Base-by-base conservation (phyloP, 1,140 invertebrate genomes). In the Ephestia elutella region DNA sequence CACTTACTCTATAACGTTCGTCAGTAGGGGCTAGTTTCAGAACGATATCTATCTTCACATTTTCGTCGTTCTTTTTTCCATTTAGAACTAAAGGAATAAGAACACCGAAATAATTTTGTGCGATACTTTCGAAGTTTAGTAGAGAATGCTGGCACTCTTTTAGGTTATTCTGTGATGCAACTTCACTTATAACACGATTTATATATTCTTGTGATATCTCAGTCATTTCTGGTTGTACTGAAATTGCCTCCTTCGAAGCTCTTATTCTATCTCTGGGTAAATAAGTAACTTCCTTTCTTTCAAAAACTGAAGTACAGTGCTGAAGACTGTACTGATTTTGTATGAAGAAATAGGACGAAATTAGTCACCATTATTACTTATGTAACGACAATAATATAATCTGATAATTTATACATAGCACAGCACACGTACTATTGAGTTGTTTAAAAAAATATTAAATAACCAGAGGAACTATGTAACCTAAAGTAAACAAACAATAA, bases 61-160 rank as follows among this genome's bases (percentile, higher is more conserved):
- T 62, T 50, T 68, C 61, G 4, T 53, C 62, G 49, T 67, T 21
- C 0, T 18, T 54, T 59, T 71, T 72, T 0, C 73, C 79, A 21
- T 21, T 58, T 63, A 88, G 65, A 44, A 57, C 49, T 18, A 80
- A 57, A 11, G 85, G 85, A 30, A 88, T 60, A 11, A 88, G 59
- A 11, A 82, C 56, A 35, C 85, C 85, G 19, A 88, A 88, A 57
- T 82, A 88, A 56, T 88, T 88, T 65, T 86, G 83, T 5, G 71
- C 82, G 9, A 78, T 72, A 56, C 48, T 63, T 58, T 79, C 63
- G 55, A 87, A 85, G 13, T 60, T 74, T 70, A 65, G 28, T 59
- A 64, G 38, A 20, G 54, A 59, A 57, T 66, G 77, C 17, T 63
- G 30, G 62, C 70, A 82, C 18, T 78, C 63, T 59, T 44, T 56